Conservation (phyloP, 2,113 vertebrate species). For the Mastomys coucha region DNA sequence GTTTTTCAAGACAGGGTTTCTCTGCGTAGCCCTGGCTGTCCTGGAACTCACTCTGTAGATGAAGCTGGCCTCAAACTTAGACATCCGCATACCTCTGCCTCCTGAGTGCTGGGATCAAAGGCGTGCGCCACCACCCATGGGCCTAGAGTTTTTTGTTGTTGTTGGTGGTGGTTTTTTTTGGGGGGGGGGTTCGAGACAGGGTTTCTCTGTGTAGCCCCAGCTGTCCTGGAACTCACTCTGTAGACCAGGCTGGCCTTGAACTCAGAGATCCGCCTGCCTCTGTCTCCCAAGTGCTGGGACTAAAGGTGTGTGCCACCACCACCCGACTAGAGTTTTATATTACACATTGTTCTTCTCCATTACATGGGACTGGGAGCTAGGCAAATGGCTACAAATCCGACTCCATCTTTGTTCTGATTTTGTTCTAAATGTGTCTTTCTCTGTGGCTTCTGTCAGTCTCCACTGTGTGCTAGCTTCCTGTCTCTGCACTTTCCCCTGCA, state of each 20-base stretch:
- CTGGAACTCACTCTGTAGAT: not conserved
- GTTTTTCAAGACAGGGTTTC: not conserved
- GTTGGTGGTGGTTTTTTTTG: no score
- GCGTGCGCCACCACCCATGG: fast-evolving
- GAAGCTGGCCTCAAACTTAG: not conserved
- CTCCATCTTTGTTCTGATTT: not conserved
- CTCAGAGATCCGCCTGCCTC: not conserved
- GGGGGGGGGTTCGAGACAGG: not conserved
- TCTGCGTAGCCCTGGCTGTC: not conserved
- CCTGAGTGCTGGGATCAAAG: not conserved
- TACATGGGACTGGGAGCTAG: slow-evolving; percentile 5
- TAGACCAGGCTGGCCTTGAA: not conserved
- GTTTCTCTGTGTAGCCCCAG: not conserved
- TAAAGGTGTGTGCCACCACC: not conserved
- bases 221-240: not conserved
- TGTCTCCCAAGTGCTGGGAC: not conserved
- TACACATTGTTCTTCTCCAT: not conserved
- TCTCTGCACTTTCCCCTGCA: slow-evolving; percentile 11
- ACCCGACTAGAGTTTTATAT: no score
- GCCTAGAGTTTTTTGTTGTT: no score
- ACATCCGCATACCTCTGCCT: not conserved
- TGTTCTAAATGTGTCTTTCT: not conserved
- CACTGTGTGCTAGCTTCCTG: not conserved
- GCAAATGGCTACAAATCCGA: not conserved
- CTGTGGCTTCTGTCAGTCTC: slow-evolving; percentile 2